Conservation (phyloP, 2,113 vertebrate species). For the Anhinga rufa region DNA sequence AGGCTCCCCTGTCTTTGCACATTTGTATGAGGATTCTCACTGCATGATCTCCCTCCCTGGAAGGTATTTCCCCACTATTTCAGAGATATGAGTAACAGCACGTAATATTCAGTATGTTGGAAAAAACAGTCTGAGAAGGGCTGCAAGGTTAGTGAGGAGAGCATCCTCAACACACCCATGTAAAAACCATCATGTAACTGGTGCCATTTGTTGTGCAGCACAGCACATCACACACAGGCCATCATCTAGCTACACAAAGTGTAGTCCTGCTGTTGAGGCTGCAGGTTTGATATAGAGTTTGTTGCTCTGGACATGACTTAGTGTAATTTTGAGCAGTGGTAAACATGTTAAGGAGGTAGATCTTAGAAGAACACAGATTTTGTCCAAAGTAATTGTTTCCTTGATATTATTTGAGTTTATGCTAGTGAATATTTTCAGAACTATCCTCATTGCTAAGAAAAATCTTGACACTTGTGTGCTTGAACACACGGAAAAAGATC, state of each 20-base stretch:
- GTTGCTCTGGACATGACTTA: not conserved
- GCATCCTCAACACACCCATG: accelerated
- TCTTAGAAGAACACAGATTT: not conserved
- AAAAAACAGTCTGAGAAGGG: not conserved
- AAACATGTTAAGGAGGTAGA: not conserved
- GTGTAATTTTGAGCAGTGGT: not conserved
- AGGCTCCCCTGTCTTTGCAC: not conserved
- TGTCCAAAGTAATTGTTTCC: not conserved
- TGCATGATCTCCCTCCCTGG: not conserved
- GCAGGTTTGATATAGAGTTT: not conserved
- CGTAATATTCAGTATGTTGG: not conserved
- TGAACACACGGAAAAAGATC: not conserved
- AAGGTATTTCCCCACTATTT: not conserved
- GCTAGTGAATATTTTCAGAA: not conserved
- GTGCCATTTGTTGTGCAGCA: not conserved
- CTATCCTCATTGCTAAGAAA: not conserved
- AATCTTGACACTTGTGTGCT: not conserved
- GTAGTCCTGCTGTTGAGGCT: not conserved
- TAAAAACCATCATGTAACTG: not conserved
- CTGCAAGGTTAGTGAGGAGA: not conserved
- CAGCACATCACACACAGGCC: accelerated
- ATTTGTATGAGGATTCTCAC: not conserved
- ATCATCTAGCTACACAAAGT: not conserved
- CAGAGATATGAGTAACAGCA: not conserved
- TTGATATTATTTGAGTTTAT: not conserved